Conservation (phyloP, 37 sponge, comb jelly and placozoan genomes). For the Dysidea cf. avara region DNA sequence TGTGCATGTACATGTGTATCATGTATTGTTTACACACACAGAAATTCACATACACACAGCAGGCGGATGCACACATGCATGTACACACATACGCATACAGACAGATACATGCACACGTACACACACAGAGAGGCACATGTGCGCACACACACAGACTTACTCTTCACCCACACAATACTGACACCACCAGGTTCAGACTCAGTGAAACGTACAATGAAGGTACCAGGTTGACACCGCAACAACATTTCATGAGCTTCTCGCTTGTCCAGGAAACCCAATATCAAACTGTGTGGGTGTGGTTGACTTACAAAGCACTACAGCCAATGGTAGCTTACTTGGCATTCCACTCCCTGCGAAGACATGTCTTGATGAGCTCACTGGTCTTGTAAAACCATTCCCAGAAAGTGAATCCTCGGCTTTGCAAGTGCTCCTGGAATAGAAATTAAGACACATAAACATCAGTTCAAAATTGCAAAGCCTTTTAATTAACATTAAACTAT, state of each 20-base stretch:
- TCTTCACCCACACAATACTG: constrained; percentile 72
- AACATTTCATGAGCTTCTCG: constrained; percentile 78
- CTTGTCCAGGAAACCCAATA: constrained; percentile 89
- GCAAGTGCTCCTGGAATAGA: constrained; percentile 61
- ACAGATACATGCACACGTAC: constrained; percentile 21
- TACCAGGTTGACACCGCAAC: constrained; percentile 57
- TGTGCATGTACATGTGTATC: neutral
- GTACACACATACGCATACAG: constrained; percentile 10
- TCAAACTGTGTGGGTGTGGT: constrained; percentile 43
- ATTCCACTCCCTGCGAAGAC: constrained; percentile 78
- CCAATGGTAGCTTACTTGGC: constrained; percentile 60
- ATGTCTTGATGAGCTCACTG: constrained; percentile 86
- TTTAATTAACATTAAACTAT: too few relatives aligned
- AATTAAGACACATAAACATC: too few relatives aligned
- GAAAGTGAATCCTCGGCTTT: constrained; percentile 80
- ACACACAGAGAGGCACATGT: constrained; percentile 14
- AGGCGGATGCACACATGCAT: neutral
- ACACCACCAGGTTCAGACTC: constrained; percentile 80
- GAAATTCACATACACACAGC: constrained; percentile 5
- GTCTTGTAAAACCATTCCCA: constrained; percentile 98
- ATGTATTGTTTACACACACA: neutral
- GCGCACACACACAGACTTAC: constrained; percentile 8
- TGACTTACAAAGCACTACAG: too few relatives aligned
- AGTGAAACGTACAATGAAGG: constrained; percentile 88
- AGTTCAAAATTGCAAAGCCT: too few relatives aligned